Conservation (phyloP, 2,113 vertebrate species). For the Forbesichthys papilliferus region DNA sequence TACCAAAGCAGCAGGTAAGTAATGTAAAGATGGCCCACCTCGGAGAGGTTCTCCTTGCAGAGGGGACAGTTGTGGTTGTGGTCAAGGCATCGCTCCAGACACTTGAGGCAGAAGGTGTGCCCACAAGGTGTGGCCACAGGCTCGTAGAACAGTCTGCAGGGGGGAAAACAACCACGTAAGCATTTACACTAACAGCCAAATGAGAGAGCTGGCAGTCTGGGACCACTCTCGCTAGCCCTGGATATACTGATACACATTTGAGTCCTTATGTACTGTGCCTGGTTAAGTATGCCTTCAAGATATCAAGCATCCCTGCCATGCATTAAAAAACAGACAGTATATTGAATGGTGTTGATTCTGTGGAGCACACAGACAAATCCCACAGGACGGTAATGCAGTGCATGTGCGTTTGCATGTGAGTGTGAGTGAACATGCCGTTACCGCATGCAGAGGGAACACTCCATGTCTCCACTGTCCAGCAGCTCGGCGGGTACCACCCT, state of each 20-base stretch:
- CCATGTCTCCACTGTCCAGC: constrained; percentile 86
- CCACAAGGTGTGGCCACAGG: constrained; percentile 91
- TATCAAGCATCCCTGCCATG: too few species aligned
- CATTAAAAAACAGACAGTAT: too few species aligned
- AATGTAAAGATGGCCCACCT: constrained; percentile 71
- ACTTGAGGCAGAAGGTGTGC: constrained; percentile 94
- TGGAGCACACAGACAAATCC: too few species aligned
- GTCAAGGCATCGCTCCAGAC: constrained; percentile 91
- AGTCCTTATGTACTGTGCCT: too few species aligned
- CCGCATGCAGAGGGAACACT: constrained; percentile 96
- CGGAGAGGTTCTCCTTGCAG: constrained; percentile 90
- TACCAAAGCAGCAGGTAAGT: neutral
- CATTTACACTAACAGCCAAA: neutral
- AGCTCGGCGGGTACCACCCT: constrained; percentile 73
- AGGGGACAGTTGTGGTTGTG: constrained; percentile 89
- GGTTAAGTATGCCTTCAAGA: too few species aligned
- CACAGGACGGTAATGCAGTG: too few species aligned
- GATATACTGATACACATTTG: too few species aligned
- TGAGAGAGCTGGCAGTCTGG: too few species aligned
- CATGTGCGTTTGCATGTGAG: neutral
- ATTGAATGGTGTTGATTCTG: too few species aligned
- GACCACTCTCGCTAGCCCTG: too few species aligned
- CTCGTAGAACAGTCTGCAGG: constrained; percentile 88
- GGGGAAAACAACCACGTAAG: neutral
- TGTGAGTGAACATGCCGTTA: constrained; percentile 43